These are phyloP conservation scores for Scaptomyza parva DNA, from an alignment of 2,888 invertebrate species.

Conservation along the genomic window DNA sequence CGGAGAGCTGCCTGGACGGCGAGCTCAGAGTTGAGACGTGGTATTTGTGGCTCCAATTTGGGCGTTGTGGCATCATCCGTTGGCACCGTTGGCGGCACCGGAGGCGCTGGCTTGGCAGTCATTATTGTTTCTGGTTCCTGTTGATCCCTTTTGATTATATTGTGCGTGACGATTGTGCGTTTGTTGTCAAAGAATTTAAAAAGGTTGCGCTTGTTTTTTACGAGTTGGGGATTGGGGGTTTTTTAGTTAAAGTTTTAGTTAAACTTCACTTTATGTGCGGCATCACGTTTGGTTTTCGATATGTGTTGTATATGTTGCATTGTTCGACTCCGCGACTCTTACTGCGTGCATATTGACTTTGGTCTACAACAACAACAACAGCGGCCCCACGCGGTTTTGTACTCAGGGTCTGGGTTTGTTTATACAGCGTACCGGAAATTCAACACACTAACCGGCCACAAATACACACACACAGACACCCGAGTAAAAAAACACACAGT, in stretches of 20 bases:
- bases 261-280: conserved; percentile 47
- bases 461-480: conserved; percentile 41
- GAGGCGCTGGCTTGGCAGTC: conserved; percentile 76
- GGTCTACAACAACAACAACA: conserved; percentile 28
- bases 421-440: conserved; percentile 76
- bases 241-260: neutral
- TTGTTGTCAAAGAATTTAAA: conserved; percentile 2
- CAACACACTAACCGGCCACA: conserved; percentile 68
- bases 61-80: conserved; percentile 59
- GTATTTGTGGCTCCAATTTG: conserved; percentile 83
- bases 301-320: conserved; percentile 47
- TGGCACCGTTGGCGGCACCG: conserved; percentile 61
- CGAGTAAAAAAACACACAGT: neutral
- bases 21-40: conserved; percentile 83
- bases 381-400: conserved; percentile 11
- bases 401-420: conserved; percentile 68
- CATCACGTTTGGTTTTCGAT: conserved; percentile 57
- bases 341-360: conserved; percentile 66
- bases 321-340: conserved; percentile 27
- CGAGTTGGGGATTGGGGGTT: conserved; percentile 2
- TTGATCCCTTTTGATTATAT: conserved; percentile 8
- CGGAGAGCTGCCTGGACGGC: conserved; percentile 84
- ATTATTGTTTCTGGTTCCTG: conserved; percentile 42
- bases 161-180: conserved; percentile 50
- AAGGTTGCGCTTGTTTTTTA: neutral